Evolutionary conservation across 2,797 vertebrate genomes (phyloP).

Genomic region (Tapirus indicus): DNA sequence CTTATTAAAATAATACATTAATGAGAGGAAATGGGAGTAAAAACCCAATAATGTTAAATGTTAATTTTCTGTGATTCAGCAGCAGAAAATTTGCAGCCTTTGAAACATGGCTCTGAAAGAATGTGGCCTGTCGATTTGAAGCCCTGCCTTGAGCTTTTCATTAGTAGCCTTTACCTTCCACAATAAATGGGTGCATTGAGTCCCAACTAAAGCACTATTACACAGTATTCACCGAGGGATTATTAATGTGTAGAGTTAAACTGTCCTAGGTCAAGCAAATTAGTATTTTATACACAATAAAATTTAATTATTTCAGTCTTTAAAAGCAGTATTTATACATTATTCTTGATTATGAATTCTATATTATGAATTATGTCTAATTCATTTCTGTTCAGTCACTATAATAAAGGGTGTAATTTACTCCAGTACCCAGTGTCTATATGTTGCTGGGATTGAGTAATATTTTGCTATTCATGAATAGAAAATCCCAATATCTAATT

Average conservation of each 20-base stretch:
- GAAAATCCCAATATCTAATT: not conserved
- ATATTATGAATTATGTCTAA: not conserved
- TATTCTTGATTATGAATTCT: not conserved
- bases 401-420: not conserved
- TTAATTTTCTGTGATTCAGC: constrained; percentile 84
- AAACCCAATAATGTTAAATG: constrained; percentile 84
- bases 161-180: not conserved
- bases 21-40: constrained; percentile 85
- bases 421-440: not conserved
- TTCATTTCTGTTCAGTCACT: not conserved
- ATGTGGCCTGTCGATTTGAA: constrained; percentile 2
- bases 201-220: not conserved
- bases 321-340: not conserved
- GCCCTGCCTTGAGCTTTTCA: constrained; percentile 8
- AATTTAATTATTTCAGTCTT: constrained; percentile 1
- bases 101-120: constrained; percentile 30
- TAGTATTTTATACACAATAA: not conserved
- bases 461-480: not conserved
- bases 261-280: not conserved
- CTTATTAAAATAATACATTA: constrained; percentile 89
- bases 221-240: not conserved
- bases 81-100: constrained; percentile 71
- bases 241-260: not conserved
- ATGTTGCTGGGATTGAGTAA: not conserved
- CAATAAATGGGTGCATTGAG: not conserved